Evolutionary conservation across 2,888 invertebrate genomes (phyloP).

Genomic region (Dorcus hopei): DNA sequence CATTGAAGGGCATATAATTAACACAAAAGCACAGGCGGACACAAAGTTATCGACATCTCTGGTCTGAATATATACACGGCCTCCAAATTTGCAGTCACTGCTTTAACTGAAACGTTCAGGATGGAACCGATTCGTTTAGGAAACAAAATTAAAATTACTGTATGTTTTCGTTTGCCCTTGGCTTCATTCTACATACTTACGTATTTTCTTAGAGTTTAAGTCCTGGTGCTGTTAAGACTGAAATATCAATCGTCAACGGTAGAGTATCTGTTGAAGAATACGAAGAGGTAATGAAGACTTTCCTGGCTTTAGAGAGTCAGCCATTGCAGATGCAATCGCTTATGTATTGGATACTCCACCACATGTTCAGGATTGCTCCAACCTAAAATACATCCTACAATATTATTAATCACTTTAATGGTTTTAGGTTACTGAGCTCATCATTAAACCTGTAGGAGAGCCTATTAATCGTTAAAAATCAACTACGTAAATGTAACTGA

Average conservation of each 20-base stretch:
- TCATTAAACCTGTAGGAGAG: slow-evolving; percentile 14
- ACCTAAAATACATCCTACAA: background rate
- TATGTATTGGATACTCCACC: slow-evolving; percentile 4
- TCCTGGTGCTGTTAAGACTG: slow-evolving; percentile 11
- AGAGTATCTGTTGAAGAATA: slow-evolving; percentile 1
- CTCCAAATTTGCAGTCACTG: slow-evolving; percentile 29
- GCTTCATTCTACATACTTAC: background rate
- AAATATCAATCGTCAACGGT: slow-evolving; percentile 18
- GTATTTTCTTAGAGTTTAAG: slow-evolving; percentile 8
- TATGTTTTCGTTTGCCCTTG: slow-evolving; percentile 3
- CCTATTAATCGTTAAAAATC: too few relatives aligned
- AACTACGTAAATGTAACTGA: too few relatives aligned
- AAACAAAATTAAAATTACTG: slow-evolving; percentile 32
- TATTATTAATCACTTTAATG: background rate
- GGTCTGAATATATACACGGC: slow-evolving; percentile 26
- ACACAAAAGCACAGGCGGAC: slow-evolving; percentile 38
- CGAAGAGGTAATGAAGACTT: background rate
- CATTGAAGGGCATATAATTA: slow-evolving; percentile 37
- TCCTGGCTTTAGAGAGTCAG: background rate
- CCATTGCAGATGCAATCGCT: slow-evolving; percentile 3
- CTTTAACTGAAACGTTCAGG: slow-evolving; percentile 23
- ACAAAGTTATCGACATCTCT: slow-evolving; percentile 29
- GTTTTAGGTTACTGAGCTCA: slow-evolving; percentile 15
- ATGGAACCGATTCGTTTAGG: slow-evolving; percentile 19
- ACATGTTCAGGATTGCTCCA: slow-evolving; percentile 5